Evolutionary conservation across 2,113 vertebrate genomes (phyloP).

Genomic region (Odocoileus hemionus): DNA sequence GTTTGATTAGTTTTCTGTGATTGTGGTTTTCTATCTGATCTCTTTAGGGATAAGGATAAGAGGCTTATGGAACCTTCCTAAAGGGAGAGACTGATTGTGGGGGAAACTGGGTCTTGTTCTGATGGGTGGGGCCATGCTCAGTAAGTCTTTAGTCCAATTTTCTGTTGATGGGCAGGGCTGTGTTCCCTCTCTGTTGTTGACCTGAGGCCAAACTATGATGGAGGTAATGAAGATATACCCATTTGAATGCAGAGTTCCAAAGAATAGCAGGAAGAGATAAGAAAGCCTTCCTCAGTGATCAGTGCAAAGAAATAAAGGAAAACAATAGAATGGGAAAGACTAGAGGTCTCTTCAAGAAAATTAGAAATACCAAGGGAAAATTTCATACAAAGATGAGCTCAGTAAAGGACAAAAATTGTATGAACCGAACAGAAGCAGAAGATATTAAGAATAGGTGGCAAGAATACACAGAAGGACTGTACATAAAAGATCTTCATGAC

Average conservation of each 20-base stretch:
- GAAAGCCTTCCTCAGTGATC: neutral
- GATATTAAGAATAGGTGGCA: neutral
- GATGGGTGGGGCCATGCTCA: neutral
- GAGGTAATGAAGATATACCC: neutral
- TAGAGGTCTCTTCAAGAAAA: neutral
- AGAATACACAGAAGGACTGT: neutral
- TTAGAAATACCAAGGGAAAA: neutral
- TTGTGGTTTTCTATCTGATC: neutral
- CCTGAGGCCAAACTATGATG: neutral
- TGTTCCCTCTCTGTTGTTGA: neutral
- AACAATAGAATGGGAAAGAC: neutral
- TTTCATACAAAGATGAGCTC: neutral
- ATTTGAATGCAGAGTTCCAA: neutral
- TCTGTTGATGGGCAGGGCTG: rapidly evolving
- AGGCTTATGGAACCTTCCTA: neutral
- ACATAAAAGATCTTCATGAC: neutral
- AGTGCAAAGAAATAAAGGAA: neutral
- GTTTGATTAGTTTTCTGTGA: neutral
- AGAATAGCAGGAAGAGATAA: neutral
- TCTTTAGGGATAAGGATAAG: neutral
- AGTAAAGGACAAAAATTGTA: neutral
- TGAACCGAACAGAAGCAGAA: neutral
- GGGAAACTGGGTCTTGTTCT: neutral
- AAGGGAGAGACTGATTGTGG: neutral
- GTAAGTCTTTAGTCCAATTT: neutral